Percentiles rank a stretch among this genome's conserved stretches.
These are phyloP conservation scores for Sipha flava DNA, from an alignment of 1,140 invertebrate species.

Conservation along the genomic window DNA sequence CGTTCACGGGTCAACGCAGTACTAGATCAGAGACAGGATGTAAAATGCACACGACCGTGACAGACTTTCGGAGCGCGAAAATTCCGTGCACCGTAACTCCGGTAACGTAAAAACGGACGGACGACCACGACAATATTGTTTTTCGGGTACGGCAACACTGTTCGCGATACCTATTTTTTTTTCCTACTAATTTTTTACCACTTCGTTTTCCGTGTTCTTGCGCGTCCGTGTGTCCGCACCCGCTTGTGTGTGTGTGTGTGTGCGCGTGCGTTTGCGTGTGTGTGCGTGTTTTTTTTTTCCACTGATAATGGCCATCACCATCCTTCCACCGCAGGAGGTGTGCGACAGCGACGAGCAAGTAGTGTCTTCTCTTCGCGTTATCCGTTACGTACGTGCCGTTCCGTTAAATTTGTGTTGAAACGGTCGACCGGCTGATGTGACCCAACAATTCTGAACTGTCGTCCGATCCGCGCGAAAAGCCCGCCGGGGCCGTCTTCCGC, in stretches of 20 bases:
- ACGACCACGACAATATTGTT: conserved; percentile 6
- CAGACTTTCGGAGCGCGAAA: not conserved
- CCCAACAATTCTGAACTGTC: not conserved
- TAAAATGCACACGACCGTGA: too few relatives aligned
- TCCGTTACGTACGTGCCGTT: not conserved
- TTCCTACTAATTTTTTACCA: not conserved
- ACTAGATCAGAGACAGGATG: too few relatives aligned
- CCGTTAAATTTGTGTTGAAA: not conserved
- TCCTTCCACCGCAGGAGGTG: not conserved
- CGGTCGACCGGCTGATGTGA: not conserved
- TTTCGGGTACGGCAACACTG: not conserved
- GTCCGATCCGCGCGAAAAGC: not conserved
- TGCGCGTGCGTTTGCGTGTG: not conserved
- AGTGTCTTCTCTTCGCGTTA: not conserved
- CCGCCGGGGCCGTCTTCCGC: not conserved
- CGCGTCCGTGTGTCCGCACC: too few relatives aligned
- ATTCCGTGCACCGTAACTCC: not conserved
- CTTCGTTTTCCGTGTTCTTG: not conserved
- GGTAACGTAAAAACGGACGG: too few relatives aligned
- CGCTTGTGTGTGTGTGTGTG: not conserved
- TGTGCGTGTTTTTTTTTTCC: not conserved
- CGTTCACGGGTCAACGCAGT: too few relatives aligned
- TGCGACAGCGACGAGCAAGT: not conserved
- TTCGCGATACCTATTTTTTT: not conserved
- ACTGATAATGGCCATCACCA: conserved; percentile 4